phyloP scores from a whole-genome alignment of 1,140 invertebrate species.

The Halyomorpha halys region DNA sequence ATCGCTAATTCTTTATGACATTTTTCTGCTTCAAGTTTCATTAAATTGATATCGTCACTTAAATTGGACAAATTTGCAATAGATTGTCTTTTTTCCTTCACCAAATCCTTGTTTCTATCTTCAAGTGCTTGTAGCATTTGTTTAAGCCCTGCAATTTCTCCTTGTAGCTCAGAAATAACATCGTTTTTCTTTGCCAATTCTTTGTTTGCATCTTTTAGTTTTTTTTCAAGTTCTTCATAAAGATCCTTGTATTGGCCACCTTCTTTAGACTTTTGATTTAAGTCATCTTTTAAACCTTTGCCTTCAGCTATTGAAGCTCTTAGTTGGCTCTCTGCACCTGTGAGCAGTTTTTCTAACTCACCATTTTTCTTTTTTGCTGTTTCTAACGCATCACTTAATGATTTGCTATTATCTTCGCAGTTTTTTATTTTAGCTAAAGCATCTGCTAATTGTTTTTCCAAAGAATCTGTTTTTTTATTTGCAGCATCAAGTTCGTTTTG shows the following conservation, averaged over 20 bases:
- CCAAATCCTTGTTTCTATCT: neutral
- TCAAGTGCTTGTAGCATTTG: slow-evolving; percentile 2
- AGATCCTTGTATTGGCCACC: neutral
- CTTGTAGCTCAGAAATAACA: neutral
- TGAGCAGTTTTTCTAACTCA: slow-evolving; percentile 10
- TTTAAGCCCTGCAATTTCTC: slow-evolving; percentile 4
- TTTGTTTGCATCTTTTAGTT: neutral
- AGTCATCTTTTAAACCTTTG: slow-evolving; percentile 16
- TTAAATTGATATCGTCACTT: neutral
- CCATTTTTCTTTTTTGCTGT: neutral
- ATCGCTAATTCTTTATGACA: neutral
- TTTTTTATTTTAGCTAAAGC: neutral
- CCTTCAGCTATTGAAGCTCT: slow-evolving; percentile 3
- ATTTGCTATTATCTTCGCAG: neutral
- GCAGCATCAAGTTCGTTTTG: neutral
- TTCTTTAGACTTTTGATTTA: slow-evolving; percentile 5
- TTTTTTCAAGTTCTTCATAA: neutral
- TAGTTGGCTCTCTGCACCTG: slow-evolving; percentile 13
- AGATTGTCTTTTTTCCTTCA: neutral
- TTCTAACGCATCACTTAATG: neutral
- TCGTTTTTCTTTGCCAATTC: neutral
- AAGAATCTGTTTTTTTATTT: neutral
- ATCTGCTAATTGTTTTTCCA: slow-evolving; percentile 1
- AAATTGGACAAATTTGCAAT: no score
- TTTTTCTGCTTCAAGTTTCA: neutral